These are phyloP conservation scores for Vireo altiloquus DNA, from an alignment of 2,113 vertebrate genomes.

Conservation along the genomic window DNA sequence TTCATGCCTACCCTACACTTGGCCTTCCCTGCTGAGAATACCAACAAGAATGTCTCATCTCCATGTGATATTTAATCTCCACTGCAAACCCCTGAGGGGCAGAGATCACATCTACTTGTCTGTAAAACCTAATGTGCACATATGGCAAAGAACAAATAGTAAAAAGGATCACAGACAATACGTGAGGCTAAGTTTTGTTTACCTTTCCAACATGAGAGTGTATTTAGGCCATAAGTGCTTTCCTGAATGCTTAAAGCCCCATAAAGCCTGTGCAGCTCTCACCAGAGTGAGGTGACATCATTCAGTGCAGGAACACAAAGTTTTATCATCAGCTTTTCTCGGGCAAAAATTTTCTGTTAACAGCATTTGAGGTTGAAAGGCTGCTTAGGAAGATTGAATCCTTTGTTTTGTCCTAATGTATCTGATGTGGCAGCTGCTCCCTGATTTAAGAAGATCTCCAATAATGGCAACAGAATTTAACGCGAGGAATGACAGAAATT, in stretches of 20 bases:
- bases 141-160: slow-evolving; percentile 52
- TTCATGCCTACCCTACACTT: neutral
- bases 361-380: neutral
- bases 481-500: neutral
- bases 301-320: neutral
- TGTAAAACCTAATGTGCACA: slow-evolving; percentile 44
- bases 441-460: neutral
- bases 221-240: neutral
- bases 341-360: neutral
- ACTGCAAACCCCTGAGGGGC: slow-evolving; percentile 3
- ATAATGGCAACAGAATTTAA: neutral
- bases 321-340: neutral
- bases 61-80: slow-evolving; percentile 41
- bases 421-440: slow-evolving; percentile 11
- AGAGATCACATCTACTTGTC: slow-evolving; percentile 52
- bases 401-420: neutral
- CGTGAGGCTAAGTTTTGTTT: neutral
- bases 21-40: slow-evolving; percentile 25
- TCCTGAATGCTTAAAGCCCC: neutral
- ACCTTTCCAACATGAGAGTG: neutral
- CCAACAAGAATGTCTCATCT: neutral
- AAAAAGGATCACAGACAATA: slow-evolving; percentile 34
- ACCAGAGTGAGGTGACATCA: neutral
- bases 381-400: neutral
- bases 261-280: neutral